A percentile compares a stretch with the other conserved stretches of the same genome.
phyloP scores from a whole-genome alignment of 35 echinoderm and acorn worm species.

The Amphiura filiformis region DNA sequence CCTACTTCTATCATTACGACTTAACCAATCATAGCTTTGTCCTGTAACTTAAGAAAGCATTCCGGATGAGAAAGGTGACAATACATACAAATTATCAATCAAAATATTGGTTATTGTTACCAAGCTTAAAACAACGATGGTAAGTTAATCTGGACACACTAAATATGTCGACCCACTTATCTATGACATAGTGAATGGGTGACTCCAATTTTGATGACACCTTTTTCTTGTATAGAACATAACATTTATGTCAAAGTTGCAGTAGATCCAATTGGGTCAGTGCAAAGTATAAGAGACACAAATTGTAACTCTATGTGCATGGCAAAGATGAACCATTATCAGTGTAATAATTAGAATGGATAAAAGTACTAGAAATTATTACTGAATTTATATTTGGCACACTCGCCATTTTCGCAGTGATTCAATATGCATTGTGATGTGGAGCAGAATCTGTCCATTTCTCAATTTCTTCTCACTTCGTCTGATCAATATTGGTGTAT shows the following conservation, averaged over 20 bases:
- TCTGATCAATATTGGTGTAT: no score
- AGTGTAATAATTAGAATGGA: neutral
- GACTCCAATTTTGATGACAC: neutral
- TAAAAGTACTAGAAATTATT: no score
- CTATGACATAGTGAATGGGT: neutral
- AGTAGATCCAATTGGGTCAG: neutral
- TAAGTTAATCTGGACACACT: neutral
- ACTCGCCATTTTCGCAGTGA: no score
- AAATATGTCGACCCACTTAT: neutral
- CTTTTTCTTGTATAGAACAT: neutral
- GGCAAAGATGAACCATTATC: neutral
- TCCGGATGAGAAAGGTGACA: neutral
- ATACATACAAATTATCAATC: neutral
- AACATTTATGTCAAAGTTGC: neutral
- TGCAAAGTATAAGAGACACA: neutral
- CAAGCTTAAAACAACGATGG: neutral
- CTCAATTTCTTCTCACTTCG: no score
- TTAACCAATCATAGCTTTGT: neutral
- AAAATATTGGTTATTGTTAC: constrained; percentile 10
- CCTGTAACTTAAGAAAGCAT: neutral
- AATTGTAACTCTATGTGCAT: neutral
- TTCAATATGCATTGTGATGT: no score
- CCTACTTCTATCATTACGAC: neutral
- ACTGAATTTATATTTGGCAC: no score
- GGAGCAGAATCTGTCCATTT: no score